A percentile compares a stretch with the other conserved stretches of the same genome.
Evolutionary conservation across 2,113 vertebrate species (phyloP).

Genomic region (Sigmodon hispidus): DNA sequence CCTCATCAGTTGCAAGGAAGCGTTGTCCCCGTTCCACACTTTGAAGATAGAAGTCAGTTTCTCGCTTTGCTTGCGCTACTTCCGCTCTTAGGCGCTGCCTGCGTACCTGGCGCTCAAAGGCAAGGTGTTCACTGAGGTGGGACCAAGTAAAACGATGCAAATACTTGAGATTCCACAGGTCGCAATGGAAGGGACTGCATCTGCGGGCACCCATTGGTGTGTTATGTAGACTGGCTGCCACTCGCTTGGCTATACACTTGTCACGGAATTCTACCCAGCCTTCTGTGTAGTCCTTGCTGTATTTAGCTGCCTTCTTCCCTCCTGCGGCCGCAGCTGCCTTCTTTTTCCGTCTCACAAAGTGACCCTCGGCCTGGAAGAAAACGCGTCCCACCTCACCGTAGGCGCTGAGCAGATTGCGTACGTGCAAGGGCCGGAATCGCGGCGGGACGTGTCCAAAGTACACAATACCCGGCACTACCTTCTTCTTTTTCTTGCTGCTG

Average conservation of each 20-base stretch:
- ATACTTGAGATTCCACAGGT: slow-evolving; percentile 94
- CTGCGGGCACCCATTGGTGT: slow-evolving; percentile 54
- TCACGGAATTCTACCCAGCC: neutral
- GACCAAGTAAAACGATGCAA: slow-evolving; percentile 93
- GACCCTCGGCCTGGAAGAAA: slow-evolving; percentile 88
- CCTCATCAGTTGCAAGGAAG: slow-evolving; percentile 78
- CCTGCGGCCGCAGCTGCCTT: too few species aligned
- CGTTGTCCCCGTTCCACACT: too few species aligned
- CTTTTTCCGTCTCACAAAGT: too few species aligned
- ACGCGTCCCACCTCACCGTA: slow-evolving; percentile 85
- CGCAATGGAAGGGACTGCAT: slow-evolving; percentile 87
- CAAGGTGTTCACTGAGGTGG: slow-evolving; percentile 91
- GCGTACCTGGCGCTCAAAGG: slow-evolving; percentile 91
- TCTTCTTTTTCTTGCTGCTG: neutral
- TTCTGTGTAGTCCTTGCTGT: neutral
- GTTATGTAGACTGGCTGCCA: neutral
- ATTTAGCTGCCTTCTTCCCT: neutral
- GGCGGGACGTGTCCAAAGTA: neutral
- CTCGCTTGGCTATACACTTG: neutral
- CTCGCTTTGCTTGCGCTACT: slow-evolving; percentile 92
- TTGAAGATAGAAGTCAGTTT: slow-evolving; percentile 92
- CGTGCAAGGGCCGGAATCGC: slow-evolving; percentile 85
- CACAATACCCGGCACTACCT: neutral
- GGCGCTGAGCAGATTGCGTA: slow-evolving; percentile 89
- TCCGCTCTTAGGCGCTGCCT: slow-evolving; percentile 91